These are phyloP conservation scores for Meta bourneti DNA, from an alignment of 2,888 invertebrate species.

Conservation along the genomic window DNA sequence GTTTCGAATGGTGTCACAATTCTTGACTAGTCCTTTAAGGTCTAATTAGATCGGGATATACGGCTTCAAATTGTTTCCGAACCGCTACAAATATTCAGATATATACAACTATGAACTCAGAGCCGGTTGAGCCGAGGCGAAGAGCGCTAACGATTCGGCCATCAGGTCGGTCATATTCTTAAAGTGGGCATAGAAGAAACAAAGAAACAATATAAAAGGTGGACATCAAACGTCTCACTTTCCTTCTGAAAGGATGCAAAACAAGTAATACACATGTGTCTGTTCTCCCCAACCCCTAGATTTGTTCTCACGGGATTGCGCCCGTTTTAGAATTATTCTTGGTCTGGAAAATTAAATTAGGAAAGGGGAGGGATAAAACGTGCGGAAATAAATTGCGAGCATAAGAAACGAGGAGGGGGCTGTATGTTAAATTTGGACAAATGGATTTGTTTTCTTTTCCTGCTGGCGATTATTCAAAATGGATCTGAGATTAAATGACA, in stretches of 20 bases:
- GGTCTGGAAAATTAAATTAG: slow-evolving; percentile 70
- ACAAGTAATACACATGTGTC: not conserved
- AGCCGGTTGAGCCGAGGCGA: too few relatives aligned
- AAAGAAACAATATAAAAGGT: too few relatives aligned
- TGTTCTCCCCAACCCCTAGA: not conserved
- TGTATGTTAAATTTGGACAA: slow-evolving; percentile 38
- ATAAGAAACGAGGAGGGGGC: not conserved
- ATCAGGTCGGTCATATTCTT: too few relatives aligned
- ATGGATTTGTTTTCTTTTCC: slow-evolving; percentile 65
- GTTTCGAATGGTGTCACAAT: too few relatives aligned
- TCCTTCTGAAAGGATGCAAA: slow-evolving; percentile 10
- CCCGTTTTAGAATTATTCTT: slow-evolving; percentile 13
- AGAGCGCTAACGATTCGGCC: too few relatives aligned
- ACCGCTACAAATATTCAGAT: too few relatives aligned
- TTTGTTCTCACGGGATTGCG: not conserved
- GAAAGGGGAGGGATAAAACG: not conserved
- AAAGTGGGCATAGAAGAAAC: too few relatives aligned
- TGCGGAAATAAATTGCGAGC: slow-evolving; percentile 61
- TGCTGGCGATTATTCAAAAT: slow-evolving; percentile 70
- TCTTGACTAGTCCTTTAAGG: too few relatives aligned
- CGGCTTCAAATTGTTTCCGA: too few relatives aligned
- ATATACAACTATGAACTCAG: too few relatives aligned
- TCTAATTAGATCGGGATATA: too few relatives aligned
- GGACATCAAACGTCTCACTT: slow-evolving; percentile 16
- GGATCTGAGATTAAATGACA: slow-evolving; percentile 67